Evolutionary conservation across 37 sponge, comb jelly and placozoan genomes (phyloP).

Genomic region (Aplysina aerophoba): DNA sequence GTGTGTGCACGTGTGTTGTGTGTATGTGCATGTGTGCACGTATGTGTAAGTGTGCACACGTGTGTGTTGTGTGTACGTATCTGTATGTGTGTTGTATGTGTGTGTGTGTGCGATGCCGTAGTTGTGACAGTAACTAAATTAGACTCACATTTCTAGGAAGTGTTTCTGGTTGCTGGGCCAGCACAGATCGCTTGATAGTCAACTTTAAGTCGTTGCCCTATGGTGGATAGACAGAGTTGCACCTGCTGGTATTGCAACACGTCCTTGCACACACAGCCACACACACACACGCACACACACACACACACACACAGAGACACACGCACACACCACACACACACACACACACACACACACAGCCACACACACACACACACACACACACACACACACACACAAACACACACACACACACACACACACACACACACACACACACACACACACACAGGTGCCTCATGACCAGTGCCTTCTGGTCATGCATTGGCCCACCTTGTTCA

Average conservation of each 20-base stretch:
- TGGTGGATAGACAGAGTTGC: no score
- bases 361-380: slow-evolving; percentile 16
- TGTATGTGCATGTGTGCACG: no score
- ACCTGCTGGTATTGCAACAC: no score
- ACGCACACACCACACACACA: no score
- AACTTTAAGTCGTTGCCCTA: slow-evolving; percentile 18
- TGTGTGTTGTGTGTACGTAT: no score
- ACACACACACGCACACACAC: slow-evolving; percentile 7
- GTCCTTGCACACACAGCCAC: neutral
- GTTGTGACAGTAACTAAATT: no score
- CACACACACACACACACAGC: slow-evolving; percentile 12
- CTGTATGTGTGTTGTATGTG: no score
- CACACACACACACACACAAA: slow-evolving; percentile 5
- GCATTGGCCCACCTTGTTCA: neutral
- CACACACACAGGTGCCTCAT: neutral
- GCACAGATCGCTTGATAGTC: slow-evolving; percentile 21
- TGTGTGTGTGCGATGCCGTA: neutral
- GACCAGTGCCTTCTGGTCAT: no score
- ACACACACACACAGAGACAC: slow-evolving; percentile 30
- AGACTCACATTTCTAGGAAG: slow-evolving; percentile 10
- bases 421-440: neutral
- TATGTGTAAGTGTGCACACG: no score
- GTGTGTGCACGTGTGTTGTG: no score
- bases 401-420: neutral
- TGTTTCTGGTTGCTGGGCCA: neutral